Evolutionary conservation across 1,140 invertebrate genomes (phyloP), one percentile per base, ranked within the genome.

Genomic region (Acarapis woodi): DNA sequence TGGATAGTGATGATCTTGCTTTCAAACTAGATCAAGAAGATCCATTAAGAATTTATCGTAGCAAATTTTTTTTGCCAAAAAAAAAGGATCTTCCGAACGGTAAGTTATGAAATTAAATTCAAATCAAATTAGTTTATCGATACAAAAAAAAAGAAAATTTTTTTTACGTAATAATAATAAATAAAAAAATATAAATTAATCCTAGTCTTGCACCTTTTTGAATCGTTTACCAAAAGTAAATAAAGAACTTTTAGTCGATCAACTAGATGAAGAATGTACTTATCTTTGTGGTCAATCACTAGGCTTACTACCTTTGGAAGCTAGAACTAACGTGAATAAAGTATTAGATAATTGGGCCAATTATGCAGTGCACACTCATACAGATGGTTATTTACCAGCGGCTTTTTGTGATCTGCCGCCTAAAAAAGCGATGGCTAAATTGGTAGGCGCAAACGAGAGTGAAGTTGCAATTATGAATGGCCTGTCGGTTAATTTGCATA

Each of bases 251-350:
- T 20, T 51, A n/a, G 50, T 56, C 2, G 43, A 57, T 10, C 31
- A 44, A 16, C 32, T 23, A 19, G 52, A 60, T 4, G 58, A 61
- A 22, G 61, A 63, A 14, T 57, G 57, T 48, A 51, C 65, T 8
- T 66, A 66, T 48, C 52, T 66, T 22, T 62, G 59, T 44, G 63
- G 63, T 0, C 62, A 65, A 49, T 65, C 62, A 3, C 49, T 66
- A 2, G 63, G 63, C 5, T 49, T 65, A 6, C 59, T 60, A 46
- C 60, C 62, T 12, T 57, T 53, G 40, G 47, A 46, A 18, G 49
- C 54, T 0, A 50, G 53, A 38, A 23, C 48, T 16, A 49, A 54
- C 37, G 44, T 62, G 16, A 35, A 55, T n/a, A 46, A 52, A 14
- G 51, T 54, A 41, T 38, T 64, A 2, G 46, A 63, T 6, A 55